A percentile compares a stretch with the other conserved stretches of the same genome.
These are phyloP conservation scores for Crocallis elinguaria DNA, from an alignment of 2,888 invertebrate genomes.

Conservation along the genomic window DNA sequence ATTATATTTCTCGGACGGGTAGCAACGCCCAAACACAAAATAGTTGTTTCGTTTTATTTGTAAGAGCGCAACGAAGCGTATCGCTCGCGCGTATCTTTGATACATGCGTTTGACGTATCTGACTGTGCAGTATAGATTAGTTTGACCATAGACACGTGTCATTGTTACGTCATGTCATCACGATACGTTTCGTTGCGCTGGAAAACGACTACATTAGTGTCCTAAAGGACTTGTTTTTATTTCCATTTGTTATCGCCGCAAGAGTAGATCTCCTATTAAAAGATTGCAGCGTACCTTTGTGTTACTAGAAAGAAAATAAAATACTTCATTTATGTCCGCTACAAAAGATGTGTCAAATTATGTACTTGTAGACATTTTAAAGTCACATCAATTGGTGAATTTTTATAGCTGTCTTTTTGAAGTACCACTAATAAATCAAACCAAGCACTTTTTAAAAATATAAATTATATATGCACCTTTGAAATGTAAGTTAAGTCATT, in stretches of 20 bases:
- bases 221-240: conserved; percentile 18
- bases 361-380: too few species aligned
- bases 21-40: conserved; percentile 17
- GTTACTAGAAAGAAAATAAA: neutral
- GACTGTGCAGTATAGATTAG: neutral
- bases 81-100: neutral
- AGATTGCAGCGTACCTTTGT: neutral
- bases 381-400: too few species aligned
- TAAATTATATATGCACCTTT: too few species aligned
- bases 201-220: neutral
- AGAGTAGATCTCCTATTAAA: neutral
- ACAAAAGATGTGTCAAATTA: too few species aligned
- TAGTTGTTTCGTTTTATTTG: conserved; percentile 10
- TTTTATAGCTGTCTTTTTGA: too few species aligned
- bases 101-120: too few species aligned
- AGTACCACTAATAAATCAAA: too few species aligned
- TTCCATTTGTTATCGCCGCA: conserved; percentile 4
- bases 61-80: conserved; percentile 10
- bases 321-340: too few species aligned
- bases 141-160: neutral
- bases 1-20: conserved; percentile 26
- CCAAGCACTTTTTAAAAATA: too few species aligned
- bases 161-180: neutral
- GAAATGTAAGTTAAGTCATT: too few species aligned
- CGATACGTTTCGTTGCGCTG: conserved; percentile 12